These are phyloP conservation scores for Pachliopta kotzebuea DNA, from an alignment of 2,888 invertebrate genomes.

Conservation along the genomic window DNA sequence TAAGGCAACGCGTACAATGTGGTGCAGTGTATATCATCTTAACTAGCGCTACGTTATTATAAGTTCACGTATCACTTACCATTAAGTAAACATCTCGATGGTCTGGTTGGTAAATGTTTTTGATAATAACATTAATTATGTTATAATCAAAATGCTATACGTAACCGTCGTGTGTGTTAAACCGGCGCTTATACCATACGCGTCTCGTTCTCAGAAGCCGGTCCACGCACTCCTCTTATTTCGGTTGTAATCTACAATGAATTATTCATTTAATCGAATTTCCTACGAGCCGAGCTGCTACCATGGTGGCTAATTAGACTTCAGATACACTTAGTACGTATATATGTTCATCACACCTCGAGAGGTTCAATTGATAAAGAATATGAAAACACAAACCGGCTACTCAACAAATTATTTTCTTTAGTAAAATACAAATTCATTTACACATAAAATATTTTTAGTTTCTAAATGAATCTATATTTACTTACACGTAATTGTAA, in stretches of 20 bases:
- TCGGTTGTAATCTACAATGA: constrained; percentile 65
- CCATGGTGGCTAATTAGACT: constrained; percentile 50
- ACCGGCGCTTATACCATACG: constrained; percentile 41
- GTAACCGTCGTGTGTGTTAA: constrained; percentile 4
- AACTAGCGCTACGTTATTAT: too few species aligned
- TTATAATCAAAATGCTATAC: constrained; percentile 1
- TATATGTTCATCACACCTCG: constrained; percentile 6
- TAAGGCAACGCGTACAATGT: too few species aligned
- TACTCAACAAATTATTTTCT: too few species aligned
- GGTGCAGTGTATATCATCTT: too few species aligned
- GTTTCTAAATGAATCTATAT: too few species aligned
- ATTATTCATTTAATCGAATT: constrained; percentile 71
- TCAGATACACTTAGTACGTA: constrained; percentile 9
- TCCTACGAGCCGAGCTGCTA: constrained; percentile 54
- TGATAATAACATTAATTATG: too few species aligned
- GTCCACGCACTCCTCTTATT: constrained; percentile 68
- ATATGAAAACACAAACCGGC: neutral
- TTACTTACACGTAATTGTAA: too few species aligned
- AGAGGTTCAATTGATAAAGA: neutral
- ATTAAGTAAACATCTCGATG: too few species aligned
- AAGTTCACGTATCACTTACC: too few species aligned
- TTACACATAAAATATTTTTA: too few species aligned
- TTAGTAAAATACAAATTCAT: too few species aligned
- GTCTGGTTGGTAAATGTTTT: too few species aligned
- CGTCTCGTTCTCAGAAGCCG: constrained; percentile 55